Evolutionary conservation across 2,113 vertebrate genomes (phyloP), one percentile per base, ranked within the genome.

Genomic region (Stictonetta naevosa): DNA sequence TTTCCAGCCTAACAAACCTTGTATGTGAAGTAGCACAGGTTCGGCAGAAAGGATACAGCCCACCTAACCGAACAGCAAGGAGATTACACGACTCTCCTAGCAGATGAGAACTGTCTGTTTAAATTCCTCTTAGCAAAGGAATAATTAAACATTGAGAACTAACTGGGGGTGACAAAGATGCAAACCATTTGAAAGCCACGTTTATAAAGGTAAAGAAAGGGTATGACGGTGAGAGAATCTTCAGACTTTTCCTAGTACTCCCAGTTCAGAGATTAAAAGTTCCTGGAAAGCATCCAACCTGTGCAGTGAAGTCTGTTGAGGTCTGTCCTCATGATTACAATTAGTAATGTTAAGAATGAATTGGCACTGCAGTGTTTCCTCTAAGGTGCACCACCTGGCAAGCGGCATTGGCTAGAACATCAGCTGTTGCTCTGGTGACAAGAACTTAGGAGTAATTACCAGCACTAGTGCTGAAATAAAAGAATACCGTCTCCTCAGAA

Each of bases 281-380:
- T 50, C 31, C 64, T 50, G 59, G 84, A 42, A 62, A 77, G 55
- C 46, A 55, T 18, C 33, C 11, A 28, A 25, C 25, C 34, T 73
- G 56, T 34, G 33, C 56, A 60, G 34, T 21, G 31, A 88, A 29
- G 31, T 34, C 66, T 36, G 4, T 31, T 21, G n/a, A 88, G 34
- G 28, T 34, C 66, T 36, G 4, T 42, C 0, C 0, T n/a, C 79
- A 62, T 29, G 16, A 33, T 6, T 55, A 52, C 2, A 1, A 20
- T 55, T 26, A 81, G n/a, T 53, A 84, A 69, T 2, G 11, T 9
- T 68, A 28, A 34, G 80, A 72, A 40, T 4, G 0, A 75, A 23
- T 0, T 28, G 44, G 16, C 8, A 9, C 46, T 21, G 21, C 1
- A 42, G 52, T 38, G 36, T 42, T 86, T 28, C 68, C 63, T 3